Base-by-base conservation (phyloP, 2,888 invertebrate species). In the Bruchidius siliquastri region DNA sequence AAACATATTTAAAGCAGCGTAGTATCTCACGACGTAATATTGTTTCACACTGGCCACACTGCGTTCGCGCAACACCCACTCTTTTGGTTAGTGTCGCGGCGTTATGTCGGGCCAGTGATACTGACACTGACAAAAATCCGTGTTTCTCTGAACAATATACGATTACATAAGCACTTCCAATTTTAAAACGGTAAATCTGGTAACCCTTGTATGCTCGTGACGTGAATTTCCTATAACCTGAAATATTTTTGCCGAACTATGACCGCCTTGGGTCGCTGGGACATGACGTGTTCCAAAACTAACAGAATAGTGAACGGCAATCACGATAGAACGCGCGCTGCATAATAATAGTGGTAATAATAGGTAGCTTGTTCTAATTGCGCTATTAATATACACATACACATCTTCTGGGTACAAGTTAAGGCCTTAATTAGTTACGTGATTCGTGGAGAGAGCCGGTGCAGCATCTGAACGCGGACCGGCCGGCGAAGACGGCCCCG, bases 391-490 rank as follows among this genome's bases (percentile, higher is more conserved):
- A 80, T 77, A 80, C 77, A 81, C 77, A 80, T 76, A 77, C 78
- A 73, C 49, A 49, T 49, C 49, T 49, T 49, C 49, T 49, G 49
- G 49, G 49, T 49, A 69, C 77, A 79, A 74, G 73, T 77, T 76
- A 72, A 79, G 77, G 76, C 77, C 77, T 82, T 83, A 83, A 83
- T 83, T 83, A 83, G 81, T 73, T 83, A 82, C 83, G 83, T 82
- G 83, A 83, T 81, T 81, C 81, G 81, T 80, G 80, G 78, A 80
- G 77, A 77, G 49, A 49, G 49, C 49, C 49, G 49, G 49, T 49
- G n/a, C n/a, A n/a, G n/a, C n/a, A n/a, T n/a, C n/a, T n/a, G n/a
- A n/a, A 49, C 49, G 13, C 18, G 49, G 49, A 26, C 49, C 49
- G 13, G 49, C 49, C 49, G 49, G 49, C 13, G 22, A 21, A 21